Evolutionary conservation across 2,113 vertebrate species (phyloP), one percentile per base, ranked within the genome.

Genomic region (Sander vitreus): DNA sequence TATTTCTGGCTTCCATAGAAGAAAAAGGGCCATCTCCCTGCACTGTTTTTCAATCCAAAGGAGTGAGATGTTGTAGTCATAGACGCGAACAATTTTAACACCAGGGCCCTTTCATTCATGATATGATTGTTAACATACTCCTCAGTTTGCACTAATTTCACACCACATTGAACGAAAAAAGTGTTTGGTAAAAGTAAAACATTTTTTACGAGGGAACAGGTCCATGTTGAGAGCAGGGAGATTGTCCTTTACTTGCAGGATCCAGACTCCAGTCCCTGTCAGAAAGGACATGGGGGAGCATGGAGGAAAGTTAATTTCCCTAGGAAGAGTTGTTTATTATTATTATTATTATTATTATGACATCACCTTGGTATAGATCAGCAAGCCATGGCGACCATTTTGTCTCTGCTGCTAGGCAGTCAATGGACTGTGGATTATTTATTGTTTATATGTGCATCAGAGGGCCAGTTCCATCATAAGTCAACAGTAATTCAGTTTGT

Each of bases 401-500:
- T 30, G 36, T 74, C 36, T 65, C 50, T 30, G 71, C 45, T 39
- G 80, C 67, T n/a, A 1, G 36, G 30, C 19, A 18, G 51, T 83
- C 66, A 79, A 30, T 59, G 27, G 33, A 27, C 10, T 48, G 53
- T 25, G 27, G 53, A 21, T 65, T 60, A 54, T 80, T 68, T n/a
- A 66, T 83, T 21, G 3, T 74, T 73, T 25, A 36, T 43, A 43
- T 70, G 45, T 74, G 33, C 33, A 58, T 73, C 39, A 27, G 64
- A 39, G 55, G 27, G 13, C 8, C 72, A 21, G 5, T 16, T 57
- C 39, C n/a, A 30, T 25, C 15, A 7, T 78, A 78, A 66, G 62
- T 81, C 30, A n/a, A 39, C 54, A 30, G 27, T 50, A 73, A 80
- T 57, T 62, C 50, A 51, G 12, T 82, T 53, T 78, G 15, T 62